phyloP scores from a whole-genome alignment of 35 echinoderm and acorn worm species.

The Diadema setosum region DNA sequence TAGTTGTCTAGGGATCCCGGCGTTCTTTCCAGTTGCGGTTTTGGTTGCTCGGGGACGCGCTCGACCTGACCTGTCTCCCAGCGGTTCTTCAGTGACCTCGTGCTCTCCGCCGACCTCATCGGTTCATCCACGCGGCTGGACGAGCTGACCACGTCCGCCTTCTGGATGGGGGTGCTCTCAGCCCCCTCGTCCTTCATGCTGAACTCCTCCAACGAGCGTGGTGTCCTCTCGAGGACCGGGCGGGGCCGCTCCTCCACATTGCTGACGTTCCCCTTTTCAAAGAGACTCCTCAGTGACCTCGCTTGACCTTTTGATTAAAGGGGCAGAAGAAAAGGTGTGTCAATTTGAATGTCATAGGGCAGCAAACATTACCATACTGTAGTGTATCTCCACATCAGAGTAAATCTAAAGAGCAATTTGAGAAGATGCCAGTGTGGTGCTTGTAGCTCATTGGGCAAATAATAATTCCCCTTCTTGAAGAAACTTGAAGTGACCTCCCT shows the following conservation, averaged over 20 bases:
- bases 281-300: constrained; percentile 45
- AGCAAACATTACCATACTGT: too few species aligned
- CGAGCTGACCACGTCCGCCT: constrained; percentile 63
- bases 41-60: constrained; percentile 53
- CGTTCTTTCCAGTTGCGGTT: not conserved
- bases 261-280: constrained; percentile 86
- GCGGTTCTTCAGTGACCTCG: constrained; percentile 59
- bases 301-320: not conserved
- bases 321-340: not conserved
- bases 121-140: constrained; percentile 41
- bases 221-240: constrained; percentile 15
- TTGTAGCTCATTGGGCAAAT: too few species aligned
- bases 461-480: constrained; percentile 88
- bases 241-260: constrained; percentile 68
- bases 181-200: constrained; percentile 20
- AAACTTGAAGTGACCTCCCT: constrained; percentile 39
- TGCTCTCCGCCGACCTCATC: constrained; percentile 17
- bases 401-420: too few species aligned
- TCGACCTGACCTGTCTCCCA: constrained; percentile 96
- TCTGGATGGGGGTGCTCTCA: constrained; percentile 71
- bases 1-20: not conserved
- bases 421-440: too few species aligned
- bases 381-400: too few species aligned
- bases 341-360: too few species aligned
- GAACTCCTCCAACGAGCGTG: constrained; percentile 45